Base-by-base conservation (phyloP, 2,113 vertebrate genomes). In the Anhinga anhinga region DNA sequence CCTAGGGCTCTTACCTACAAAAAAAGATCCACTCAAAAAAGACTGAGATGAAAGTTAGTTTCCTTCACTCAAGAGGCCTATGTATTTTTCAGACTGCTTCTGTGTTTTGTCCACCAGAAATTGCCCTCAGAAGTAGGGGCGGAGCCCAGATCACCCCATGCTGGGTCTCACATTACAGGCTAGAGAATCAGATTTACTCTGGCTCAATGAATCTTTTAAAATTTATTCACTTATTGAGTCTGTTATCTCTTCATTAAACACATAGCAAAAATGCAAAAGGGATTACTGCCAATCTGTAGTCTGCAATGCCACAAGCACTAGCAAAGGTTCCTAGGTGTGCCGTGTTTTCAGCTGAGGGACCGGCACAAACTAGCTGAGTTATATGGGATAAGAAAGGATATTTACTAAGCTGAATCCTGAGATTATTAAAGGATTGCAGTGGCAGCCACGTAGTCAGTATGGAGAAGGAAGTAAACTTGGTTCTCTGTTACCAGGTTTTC, bases 91-190 rank as follows among this genome's bases (percentile, higher is more conserved):
- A 70, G 14, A 52, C 66, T 70, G 9, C 8, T 45, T 61, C 8
- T 58, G 8, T 69, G 12, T 30, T 82, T 81, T 49, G 26, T 74
- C 11, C 18, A 53, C 10, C 42, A 78, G 20, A 70, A 83, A 34
- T 17, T 82, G 7, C 25, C 9, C 7, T 27, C 5, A 8, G 17
- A 23, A 77, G 12, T 1, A 0, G 5, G 13, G 9, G 2, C 8
- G 73, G 15, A 65, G 26, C 15, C 36, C 30, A 52, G 6, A 55
- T 81, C 26, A 47, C 23, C 3, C 50, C 11, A 6, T 66, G 9
- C 5, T 81, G 55, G 23, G 50, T 3, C 15, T 81, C 34, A 56
- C 5, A 29, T 59, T 58, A 29, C 11, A 55, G 13, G 32, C 15
- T 70, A 44, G 40, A 71, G 22, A 50, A 69, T 50, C 38, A 55